Conservation (phyloP, 2,797 vertebrate species). For the Harpagifer antarcticus region DNA sequence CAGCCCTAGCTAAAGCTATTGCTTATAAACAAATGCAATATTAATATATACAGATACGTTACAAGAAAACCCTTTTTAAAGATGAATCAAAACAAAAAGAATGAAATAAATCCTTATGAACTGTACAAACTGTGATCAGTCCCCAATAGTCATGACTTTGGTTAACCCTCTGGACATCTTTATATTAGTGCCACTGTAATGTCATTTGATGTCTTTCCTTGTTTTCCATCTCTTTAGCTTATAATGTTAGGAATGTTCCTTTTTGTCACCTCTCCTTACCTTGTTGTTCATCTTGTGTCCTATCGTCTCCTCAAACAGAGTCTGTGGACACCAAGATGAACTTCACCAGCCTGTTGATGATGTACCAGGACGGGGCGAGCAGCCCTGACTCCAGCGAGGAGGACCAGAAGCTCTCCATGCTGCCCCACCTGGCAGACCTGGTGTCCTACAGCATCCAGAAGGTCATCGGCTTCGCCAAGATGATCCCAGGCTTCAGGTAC, state of each 20-base stretch:
- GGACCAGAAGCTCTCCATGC: constrained; percentile 90
- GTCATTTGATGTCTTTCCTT: background rate
- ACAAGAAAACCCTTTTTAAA: too few species aligned
- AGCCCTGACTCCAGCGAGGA: constrained; percentile 87
- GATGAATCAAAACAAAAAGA: too few species aligned
- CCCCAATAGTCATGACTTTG: background rate
- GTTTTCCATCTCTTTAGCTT: background rate
- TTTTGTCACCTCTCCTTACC: background rate
- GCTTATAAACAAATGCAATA: too few species aligned
- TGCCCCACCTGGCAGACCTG: constrained; percentile 96
- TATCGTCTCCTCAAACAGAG: constrained; percentile 57
- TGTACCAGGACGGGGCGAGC: constrained; percentile 86
- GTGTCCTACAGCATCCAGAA: constrained; percentile 99
- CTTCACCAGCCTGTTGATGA: constrained; percentile 87
- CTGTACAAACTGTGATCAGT: background rate
- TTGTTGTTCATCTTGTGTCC: background rate
- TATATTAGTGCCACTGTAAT: background rate
- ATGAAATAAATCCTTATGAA: background rate
- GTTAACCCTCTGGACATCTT: background rate
- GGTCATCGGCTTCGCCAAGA: constrained; percentile 98
- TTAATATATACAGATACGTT: too few species aligned
- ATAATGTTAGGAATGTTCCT: background rate
- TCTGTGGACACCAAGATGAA: constrained; percentile 86
- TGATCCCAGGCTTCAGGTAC: constrained; percentile 98
- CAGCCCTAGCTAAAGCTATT: too few species aligned